Conservation (phyloP, 2,797 vertebrate species). For the Coreius guichenoti region DNA sequence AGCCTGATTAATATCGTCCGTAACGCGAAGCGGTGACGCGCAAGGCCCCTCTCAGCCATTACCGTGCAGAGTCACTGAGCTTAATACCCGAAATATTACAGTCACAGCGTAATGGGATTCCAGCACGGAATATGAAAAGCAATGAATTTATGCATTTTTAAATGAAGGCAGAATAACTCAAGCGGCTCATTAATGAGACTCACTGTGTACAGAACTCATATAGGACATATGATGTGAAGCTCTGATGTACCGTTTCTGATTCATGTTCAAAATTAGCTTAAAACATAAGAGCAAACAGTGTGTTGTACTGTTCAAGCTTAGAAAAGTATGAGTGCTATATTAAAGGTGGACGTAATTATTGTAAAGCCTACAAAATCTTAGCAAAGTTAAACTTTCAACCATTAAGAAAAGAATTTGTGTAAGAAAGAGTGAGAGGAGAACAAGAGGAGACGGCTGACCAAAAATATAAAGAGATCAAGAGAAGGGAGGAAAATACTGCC, state of each 20-base stretch:
- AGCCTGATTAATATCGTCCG: conserved; percentile 74
- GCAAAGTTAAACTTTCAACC: not conserved
- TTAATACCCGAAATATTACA: conserved; percentile 74
- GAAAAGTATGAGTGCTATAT: conserved; percentile 16
- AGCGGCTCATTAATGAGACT: conserved; percentile 42
- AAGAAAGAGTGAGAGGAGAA: not conserved
- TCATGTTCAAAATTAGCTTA: conserved; percentile 48
- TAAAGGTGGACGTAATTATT: conserved; percentile 20
- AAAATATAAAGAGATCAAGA: not conserved
- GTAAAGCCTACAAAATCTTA: not conserved
- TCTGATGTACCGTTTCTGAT: conserved; percentile 43
- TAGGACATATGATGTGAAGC: conserved; percentile 37
- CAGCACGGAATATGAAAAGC: conserved; percentile 71
- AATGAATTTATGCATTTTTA: conserved; percentile 67
- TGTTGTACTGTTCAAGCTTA: conserved; percentile 21
- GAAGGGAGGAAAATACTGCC: not conserved
- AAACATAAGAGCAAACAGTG: conserved; percentile 39
- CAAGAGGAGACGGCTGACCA: not conserved
- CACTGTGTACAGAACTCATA: conserved; percentile 34
- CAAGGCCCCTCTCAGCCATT: conserved; percentile 69
- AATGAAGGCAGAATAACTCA: conserved; percentile 47
- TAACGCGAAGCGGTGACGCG: conserved; percentile 69
- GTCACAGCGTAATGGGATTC: conserved; percentile 79
- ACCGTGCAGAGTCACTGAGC: conserved; percentile 72
- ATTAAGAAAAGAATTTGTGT: not conserved